These are phyloP conservation scores for Prionailurus viverrinus DNA, from an alignment of 2,113 vertebrate genomes.

Conservation along the genomic window DNA sequence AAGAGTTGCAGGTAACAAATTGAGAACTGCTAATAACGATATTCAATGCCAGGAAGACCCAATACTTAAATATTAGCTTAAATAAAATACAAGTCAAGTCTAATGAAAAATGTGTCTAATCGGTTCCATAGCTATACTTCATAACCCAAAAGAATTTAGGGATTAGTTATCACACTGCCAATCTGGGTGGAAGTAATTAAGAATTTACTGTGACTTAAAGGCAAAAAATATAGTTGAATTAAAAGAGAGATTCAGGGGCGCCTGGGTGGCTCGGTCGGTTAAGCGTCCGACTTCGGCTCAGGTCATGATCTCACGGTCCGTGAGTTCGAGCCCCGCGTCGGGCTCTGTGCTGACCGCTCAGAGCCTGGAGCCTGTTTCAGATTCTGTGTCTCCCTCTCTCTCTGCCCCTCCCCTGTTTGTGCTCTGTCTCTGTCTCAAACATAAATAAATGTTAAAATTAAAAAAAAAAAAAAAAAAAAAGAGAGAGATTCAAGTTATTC, in stretches of 20 bases:
- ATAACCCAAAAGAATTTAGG: not conserved
- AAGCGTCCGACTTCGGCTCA: too few relatives aligned
- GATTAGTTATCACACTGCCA: not conserved
- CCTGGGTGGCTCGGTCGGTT: too few relatives aligned
- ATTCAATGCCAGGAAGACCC: slow-evolving; percentile 7
- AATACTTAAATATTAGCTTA: slow-evolving; percentile 11
- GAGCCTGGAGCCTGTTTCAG: too few relatives aligned
- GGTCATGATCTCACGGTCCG: too few relatives aligned
- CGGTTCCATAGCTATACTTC: not conserved
- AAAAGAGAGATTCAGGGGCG: slow-evolving; percentile 14
- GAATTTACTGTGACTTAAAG: slow-evolving; percentile 1
- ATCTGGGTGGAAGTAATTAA: slow-evolving; percentile 13
- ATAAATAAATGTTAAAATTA: too few relatives aligned
- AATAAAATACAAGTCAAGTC: not conserved
- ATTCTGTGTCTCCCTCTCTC: too few relatives aligned
- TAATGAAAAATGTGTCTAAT: slow-evolving; percentile 24
- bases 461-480: too few relatives aligned
- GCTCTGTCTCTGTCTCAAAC: too few relatives aligned
- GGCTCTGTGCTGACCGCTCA: too few relatives aligned
- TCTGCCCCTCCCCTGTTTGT: too few relatives aligned
- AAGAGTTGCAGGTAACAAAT: not conserved
- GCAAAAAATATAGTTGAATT: slow-evolving; percentile 41
- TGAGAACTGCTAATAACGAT: not conserved
- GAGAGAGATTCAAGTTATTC: slow-evolving; percentile 29
- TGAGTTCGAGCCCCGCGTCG: too few relatives aligned